Conservation (phyloP, 1,140 invertebrate genomes). For the Nixonia krombeini region DNA sequence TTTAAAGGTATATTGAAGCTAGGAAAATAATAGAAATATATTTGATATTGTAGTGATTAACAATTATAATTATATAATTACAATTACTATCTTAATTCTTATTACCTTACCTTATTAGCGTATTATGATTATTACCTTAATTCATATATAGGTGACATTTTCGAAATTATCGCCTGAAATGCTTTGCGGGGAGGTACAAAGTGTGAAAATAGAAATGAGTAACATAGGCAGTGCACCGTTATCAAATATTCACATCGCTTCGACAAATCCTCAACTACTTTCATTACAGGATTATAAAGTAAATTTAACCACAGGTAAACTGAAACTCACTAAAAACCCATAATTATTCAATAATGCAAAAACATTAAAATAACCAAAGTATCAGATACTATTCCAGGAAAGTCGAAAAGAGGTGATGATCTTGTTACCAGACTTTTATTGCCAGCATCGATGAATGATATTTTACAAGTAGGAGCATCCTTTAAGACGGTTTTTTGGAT, state of each 20-base stretch:
- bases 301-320: slow-evolving; percentile 62
- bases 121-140: too few species aligned
- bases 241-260: slow-evolving; percentile 77
- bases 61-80: too few species aligned
- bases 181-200: slow-evolving; percentile 81
- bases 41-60: too few species aligned
- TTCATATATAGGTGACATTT: slow-evolving; percentile 75
- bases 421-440: slow-evolving; percentile 71
- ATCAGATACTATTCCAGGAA: slow-evolving; percentile 52
- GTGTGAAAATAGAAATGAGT: slow-evolving; percentile 77
- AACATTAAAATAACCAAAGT: background rate
- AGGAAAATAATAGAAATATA: background rate
- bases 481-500: slow-evolving; percentile 78
- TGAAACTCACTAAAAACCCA: background rate
- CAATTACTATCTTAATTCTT: too few species aligned
- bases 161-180: slow-evolving; percentile 78
- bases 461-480: slow-evolving; percentile 73
- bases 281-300: slow-evolving; percentile 70
- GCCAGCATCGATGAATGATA: slow-evolving; percentile 50
- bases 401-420: slow-evolving; percentile 70
- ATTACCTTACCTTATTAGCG: too few species aligned
- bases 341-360: background rate
- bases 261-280: slow-evolving; percentile 79
- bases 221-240: slow-evolving; percentile 80
- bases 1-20: slow-evolving; percentile 75